Base-by-base conservation (phyloP, 2,797 vertebrate genomes). In the Enoplosus armatus region DNA sequence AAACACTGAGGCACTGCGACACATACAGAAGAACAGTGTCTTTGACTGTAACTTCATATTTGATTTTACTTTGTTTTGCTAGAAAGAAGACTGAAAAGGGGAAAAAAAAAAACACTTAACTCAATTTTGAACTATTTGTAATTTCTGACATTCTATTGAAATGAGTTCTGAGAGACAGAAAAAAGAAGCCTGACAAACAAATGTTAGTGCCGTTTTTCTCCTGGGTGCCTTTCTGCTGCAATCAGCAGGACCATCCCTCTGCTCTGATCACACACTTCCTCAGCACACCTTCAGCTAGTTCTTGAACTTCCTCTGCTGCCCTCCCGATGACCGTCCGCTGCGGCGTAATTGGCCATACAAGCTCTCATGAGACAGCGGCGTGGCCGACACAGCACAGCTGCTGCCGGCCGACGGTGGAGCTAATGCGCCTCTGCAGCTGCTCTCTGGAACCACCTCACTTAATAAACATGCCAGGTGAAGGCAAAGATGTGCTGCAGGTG, bases 281-380 rank as follows among this genome's bases (percentile, higher is more conserved):
- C 43, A 78, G 56, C 48, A 78, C 67, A 83, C 74, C 59, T 77
- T 78, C 68, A 83, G 67, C 75, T 45, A 26, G 74, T 78, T 82
- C 70, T 72, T 88, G 80, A 87, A 68, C 74, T 70, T 69, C 66
- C 53, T 73, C 29, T 35, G 50, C n/a, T 84, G 86, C 72, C 73
- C 84, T 76, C 67, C 63, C 12, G 27, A 53, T 87, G 87, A 85
- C 83, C 27, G 43, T 72, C 77, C 68, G n/a, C 51, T 37, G 22
- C 31, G 3, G 55, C 47, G 53, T 88, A 88, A 89, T 83, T 85
- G 90, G 79, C 84, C 67, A 5, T 58, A 74, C 76, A 61, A 54
- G 39, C 60, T 82, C 83, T 75, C 80, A 20, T 1, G 62, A 79
- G 80, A 63, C 45, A 22, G 55, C 14, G 15, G 72, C 65, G 10